phyloP scores from a whole-genome alignment of 2,888 invertebrate genomes.

The Incurvaria masculella region DNA sequence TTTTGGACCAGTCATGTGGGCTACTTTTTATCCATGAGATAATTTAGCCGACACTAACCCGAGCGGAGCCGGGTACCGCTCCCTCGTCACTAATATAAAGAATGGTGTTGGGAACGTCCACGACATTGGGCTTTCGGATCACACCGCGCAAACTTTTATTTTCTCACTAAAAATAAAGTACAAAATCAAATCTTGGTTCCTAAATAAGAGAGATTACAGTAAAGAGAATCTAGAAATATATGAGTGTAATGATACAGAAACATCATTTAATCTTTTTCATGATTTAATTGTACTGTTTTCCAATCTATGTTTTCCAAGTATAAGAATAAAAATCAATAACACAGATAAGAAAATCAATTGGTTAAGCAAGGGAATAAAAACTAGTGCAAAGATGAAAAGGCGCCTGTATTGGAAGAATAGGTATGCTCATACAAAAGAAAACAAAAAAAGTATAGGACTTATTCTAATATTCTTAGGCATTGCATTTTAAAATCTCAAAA shows the following conservation, averaged over 20 bases:
- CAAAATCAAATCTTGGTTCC: too few relatives aligned
- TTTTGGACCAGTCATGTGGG: too few relatives aligned
- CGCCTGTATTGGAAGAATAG: constrained; percentile 7
- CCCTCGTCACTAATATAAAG: too few relatives aligned
- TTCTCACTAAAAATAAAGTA: too few relatives aligned
- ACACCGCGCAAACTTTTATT: too few relatives aligned
- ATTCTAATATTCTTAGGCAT: too few relatives aligned
- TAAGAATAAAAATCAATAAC: constrained; percentile 3
- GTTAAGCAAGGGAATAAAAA: constrained; percentile 7
- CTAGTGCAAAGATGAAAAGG: constrained; percentile 7
- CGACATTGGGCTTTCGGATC: too few relatives aligned
- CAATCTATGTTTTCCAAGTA: constrained; percentile 7
- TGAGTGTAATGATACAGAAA: constrained; percentile 8
- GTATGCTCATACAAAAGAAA: background rate
- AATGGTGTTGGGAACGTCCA: too few relatives aligned
- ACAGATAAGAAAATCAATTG: constrained; percentile 5
- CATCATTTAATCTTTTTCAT: constrained; percentile 6
- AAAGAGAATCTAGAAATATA: constrained; percentile 14
- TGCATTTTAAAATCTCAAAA: constrained; percentile 3
- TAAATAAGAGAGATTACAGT: too few relatives aligned
- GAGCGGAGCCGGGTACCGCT: too few relatives aligned
- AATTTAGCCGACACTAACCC: too few relatives aligned
- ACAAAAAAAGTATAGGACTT: constrained; percentile 2
- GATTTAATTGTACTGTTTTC: constrained; percentile 5
- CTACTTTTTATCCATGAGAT: too few relatives aligned